A percentile compares a stretch with the other conserved stretches of the same genome.
Evolutionary conservation across 1,140 invertebrate species (phyloP).

Genomic region (Octopus bimaculoides): DNA sequence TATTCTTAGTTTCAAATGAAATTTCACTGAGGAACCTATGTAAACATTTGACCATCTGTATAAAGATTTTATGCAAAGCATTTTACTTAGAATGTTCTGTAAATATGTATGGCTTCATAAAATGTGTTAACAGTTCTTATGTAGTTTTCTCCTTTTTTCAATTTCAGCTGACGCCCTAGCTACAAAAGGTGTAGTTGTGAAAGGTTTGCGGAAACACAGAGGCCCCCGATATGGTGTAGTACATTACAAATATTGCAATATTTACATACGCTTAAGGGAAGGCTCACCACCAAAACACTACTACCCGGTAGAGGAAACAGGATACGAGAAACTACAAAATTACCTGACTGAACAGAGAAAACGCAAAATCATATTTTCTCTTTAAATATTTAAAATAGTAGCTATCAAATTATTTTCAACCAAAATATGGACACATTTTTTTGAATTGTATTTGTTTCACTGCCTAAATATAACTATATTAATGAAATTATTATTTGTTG

Average conservation of each 20-base stretch:
- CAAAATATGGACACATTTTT: no score
- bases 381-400: constrained; percentile 22
- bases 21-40: no score
- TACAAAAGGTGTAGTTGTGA: constrained; percentile 62
- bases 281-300: constrained; percentile 83
- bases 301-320: constrained; percentile 65
- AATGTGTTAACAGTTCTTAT: no score
- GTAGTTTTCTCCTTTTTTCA: constrained; percentile 14
- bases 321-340: constrained; percentile 51
- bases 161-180: constrained; percentile 40
- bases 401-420: no score
- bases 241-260: constrained; percentile 79
- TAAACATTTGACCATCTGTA: no score
- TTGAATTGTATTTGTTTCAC: no score
- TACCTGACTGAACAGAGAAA: constrained; percentile 37
- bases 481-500: no score
- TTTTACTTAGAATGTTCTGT: no score
- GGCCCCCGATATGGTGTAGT: constrained; percentile 69
- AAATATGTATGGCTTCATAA: no score
- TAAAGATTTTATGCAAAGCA: no score
- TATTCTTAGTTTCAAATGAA: no score
- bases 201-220: constrained; percentile 81
- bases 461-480: no score
- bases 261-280: constrained; percentile 88
- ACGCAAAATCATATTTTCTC: constrained; percentile 30